A percentile compares a stretch with the other conserved stretches of the same genome.
phyloP scores from a whole-genome alignment of 2,113 vertebrate genomes.

The Bolborhynchus lineola region DNA sequence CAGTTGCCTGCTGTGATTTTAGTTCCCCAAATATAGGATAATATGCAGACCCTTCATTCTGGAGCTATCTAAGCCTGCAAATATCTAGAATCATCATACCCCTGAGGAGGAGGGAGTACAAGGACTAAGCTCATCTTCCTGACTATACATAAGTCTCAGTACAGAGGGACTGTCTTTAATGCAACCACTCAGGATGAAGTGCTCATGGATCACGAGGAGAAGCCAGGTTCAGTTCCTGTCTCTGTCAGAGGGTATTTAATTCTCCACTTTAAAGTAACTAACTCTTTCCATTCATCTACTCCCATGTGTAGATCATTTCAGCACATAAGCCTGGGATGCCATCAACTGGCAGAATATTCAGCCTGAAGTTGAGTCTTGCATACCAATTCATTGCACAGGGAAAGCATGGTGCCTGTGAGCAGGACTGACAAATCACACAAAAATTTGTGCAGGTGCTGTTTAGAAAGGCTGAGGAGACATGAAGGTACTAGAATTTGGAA shows the following conservation, averaged over 20 bases:
- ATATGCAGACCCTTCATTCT: not conserved
- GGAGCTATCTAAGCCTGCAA: not conserved
- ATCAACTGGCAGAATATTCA: not conserved
- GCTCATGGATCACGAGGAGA: accelerated
- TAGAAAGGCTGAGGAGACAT: not conserved
- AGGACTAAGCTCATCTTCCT: not conserved
- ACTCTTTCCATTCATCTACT: not conserved
- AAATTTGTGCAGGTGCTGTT: not conserved
- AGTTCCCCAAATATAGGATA: not conserved
- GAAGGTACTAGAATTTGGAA: not conserved
- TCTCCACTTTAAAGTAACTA: not conserved
- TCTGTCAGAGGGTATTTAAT: not conserved
- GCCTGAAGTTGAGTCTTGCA: not conserved
- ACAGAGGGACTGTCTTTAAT: not conserved
- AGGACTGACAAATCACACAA: not conserved
- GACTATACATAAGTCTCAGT: not conserved
- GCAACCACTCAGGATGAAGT: not conserved
- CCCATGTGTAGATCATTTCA: not conserved
- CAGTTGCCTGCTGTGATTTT: not conserved
- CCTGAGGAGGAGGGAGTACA: not conserved
- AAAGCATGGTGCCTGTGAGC: not conserved
- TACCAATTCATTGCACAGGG: not conserved
- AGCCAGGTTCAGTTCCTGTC: not conserved
- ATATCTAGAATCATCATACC: not conserved
- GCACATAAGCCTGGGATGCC: not conserved